Base-by-base conservation (phyloP, 2,797 vertebrate species). In the Bovichtus diacanthus region DNA sequence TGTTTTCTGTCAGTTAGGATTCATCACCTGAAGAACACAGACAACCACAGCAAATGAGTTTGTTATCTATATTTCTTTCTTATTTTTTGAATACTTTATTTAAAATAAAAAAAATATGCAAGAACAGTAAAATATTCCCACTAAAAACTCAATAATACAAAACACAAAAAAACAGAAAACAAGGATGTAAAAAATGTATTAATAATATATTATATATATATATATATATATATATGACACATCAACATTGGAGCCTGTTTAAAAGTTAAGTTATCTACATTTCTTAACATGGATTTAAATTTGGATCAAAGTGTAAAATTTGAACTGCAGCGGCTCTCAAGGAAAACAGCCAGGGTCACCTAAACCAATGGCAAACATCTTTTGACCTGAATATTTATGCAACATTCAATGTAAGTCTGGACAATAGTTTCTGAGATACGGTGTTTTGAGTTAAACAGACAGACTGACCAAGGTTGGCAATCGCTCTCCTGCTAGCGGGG, bases 381-480 rank as follows among this genome's bases (percentile, higher is more conserved):
- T 46, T 15, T 3, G 5, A 64, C 16, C 46, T 44, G 21, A 78
- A 59, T 55, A 53, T 47, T 54, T 3, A 38, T 70, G 19, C 0
- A 6, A 38, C 46, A 43, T 56, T 43, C 34, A 13, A 60, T 19
- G 15, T 23, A 6, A 51, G 25, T 58, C 4, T 74, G 31, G 9
- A 34, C 16, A 54, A 31, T 34, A 58, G 41, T 23, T 56, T 62
- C 11, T 19, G 18, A 58, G 25, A 62, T 62, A 47, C 6, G 31
- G 19, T 47, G 54, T 36, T 39, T 36, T 70, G 31, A 60, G 38
- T 67, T 54, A 66, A 21, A 72, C 4, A 25, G 50, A 74, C 29
- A 31, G 38, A 66, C 23, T 73, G 68, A 76, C 61, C 47, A 67
- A 81, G 47, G 73, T 2, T 79, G 61, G 61, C 50, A 70, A 51